Conservation (phyloP, 2,888 invertebrate species). For the Apamea epomidion region DNA sequence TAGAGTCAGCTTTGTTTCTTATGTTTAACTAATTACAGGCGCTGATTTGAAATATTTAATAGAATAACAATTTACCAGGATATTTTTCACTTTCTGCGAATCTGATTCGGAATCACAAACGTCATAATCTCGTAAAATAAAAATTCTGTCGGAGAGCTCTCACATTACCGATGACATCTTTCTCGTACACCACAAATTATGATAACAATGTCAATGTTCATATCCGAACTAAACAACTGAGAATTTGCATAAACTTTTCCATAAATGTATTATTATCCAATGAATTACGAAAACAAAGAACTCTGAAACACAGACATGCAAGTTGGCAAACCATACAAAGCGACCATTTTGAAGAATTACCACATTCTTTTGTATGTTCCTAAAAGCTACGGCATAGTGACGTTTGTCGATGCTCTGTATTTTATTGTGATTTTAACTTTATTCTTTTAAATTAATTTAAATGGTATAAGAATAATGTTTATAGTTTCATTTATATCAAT, state of each 20-base stretch:
- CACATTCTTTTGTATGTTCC: conserved; percentile 91
- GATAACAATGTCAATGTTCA: conserved; percentile 72
- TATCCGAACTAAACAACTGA: conserved; percentile 71
- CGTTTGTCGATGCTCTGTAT: conserved; percentile 71
- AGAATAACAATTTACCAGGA: conserved; percentile 78
- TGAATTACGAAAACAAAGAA: conserved; percentile 89
- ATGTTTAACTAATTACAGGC: conserved; percentile 59
- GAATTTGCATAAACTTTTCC: conserved; percentile 73
- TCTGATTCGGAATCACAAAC: conserved; percentile 81
- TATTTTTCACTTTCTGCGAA: conserved; percentile 79
- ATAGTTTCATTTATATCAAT: neutral
- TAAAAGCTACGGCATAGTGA: conserved; percentile 79
- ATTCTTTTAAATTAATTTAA: neutral
- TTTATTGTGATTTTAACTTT: conserved; percentile 47
- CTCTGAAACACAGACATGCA: conserved; percentile 90
- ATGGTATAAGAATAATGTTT: neutral
- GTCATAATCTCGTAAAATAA: conserved; percentile 87
- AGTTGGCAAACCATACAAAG: conserved; percentile 92
- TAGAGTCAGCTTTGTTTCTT: conserved; percentile 84
- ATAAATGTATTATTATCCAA: conserved; percentile 74
- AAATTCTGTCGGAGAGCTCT: conserved; percentile 86
- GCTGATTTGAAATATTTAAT: conserved; percentile 52
- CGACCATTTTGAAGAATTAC: conserved; percentile 94
- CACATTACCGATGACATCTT: conserved; percentile 90
- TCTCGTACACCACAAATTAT: conserved; percentile 79